Evolutionary conservation across 1,140 invertebrate genomes (phyloP).

Genomic region (Apis cerana): DNA sequence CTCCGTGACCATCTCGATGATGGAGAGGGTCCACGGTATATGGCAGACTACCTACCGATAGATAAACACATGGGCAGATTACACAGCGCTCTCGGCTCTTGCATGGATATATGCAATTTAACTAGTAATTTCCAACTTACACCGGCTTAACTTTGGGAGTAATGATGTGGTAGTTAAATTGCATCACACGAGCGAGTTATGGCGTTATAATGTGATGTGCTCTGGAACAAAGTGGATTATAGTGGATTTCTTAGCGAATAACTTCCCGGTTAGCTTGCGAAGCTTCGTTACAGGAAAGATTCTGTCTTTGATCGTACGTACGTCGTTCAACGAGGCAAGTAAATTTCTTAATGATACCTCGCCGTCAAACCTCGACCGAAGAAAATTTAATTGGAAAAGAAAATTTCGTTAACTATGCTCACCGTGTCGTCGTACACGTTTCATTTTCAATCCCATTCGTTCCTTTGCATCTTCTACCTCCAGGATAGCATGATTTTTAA

Average conservation of each 20-base stretch:
- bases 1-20: constrained; percentile 71
- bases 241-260: constrained; percentile 60
- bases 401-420: not conserved
- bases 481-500: too few relatives aligned
- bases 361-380: not conserved
- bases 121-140: constrained; percentile 81
- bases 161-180: constrained; percentile 80
- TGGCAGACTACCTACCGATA: constrained; percentile 71
- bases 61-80: constrained; percentile 79
- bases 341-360: not conserved
- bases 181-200: constrained; percentile 76
- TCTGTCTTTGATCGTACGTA: constrained; percentile 32
- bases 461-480: too few relatives aligned
- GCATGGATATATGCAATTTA: constrained; percentile 79
- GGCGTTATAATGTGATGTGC: constrained; percentile 67
- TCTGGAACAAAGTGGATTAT: constrained; percentile 63
- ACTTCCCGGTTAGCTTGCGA: constrained; percentile 23
- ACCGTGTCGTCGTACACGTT: not conserved
- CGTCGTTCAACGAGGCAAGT: not conserved
- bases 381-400: not conserved
- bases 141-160: constrained; percentile 77
- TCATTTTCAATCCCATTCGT: too few relatives aligned
- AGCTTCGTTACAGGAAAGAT: constrained; percentile 38
- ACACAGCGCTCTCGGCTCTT: constrained; percentile 73
- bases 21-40: constrained; percentile 70